Base-by-base conservation (phyloP, 2,113 vertebrate genomes). In the Neoarius graeffei region DNA sequence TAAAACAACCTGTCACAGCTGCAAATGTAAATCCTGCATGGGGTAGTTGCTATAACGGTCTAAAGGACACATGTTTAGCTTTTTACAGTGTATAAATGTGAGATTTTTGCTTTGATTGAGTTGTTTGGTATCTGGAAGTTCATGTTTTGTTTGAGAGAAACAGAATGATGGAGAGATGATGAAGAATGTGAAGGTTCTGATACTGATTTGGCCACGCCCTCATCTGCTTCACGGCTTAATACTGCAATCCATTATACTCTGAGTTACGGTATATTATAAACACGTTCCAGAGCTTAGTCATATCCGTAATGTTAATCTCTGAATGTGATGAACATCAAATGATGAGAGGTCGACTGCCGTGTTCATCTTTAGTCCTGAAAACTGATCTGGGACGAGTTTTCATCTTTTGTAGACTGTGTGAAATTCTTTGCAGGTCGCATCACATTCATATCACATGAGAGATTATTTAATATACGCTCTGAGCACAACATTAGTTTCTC, bases 71-170 rank as follows among this genome's bases (percentile, higher is more conserved):
- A 23, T 2, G 2, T 19, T 54, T 52, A 7, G 14, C 30, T 54
- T 25, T 59, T 7, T 23, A 56, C 19, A 7, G 66, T 48, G 25
- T 54, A 74, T 85, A 25, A 69, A 57, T 69, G 42, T 35, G 48
- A 5, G 62, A 57, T 13, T 54, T 73, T 9, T 50, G 15, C 11
- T 59, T 71, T 48, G 30, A 56, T 19, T 57, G 23, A 48, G 52
- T 1, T 60, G 42, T 30, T 27, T 69, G 76, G 74, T 56, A 57
- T 81, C 86, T 71, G 86, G 25, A 69, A 23, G 74, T 66, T 25
- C 25, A 64, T 64, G 71, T 86, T 81, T 69, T 48, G 79, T 66
- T 62, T 23, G 52, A 42, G 30, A 54, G 52, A 82, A 82, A 82
- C 25, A 7, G 50, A 67, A 71, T 19, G 86, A 71, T 57, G 79